Percentiles rank a stretch among this genome's conserved stretches.
Evolutionary conservation across 2,888 invertebrate species (phyloP).

Genomic region (Caenorhabditis sp.): DNA sequence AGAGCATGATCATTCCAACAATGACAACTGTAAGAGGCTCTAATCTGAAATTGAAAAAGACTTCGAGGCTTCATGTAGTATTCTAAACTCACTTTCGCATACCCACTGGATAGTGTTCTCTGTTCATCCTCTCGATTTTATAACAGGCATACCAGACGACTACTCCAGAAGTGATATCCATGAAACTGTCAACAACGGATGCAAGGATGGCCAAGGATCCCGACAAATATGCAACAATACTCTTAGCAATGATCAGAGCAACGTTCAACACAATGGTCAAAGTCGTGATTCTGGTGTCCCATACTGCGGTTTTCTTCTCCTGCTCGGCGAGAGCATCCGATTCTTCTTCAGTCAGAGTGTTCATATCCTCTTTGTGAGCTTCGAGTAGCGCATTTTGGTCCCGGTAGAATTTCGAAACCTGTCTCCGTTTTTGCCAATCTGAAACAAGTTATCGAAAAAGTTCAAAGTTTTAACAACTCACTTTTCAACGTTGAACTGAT

Average conservation of each 20-base stretch:
- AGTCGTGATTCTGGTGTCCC: constrained; percentile 72
- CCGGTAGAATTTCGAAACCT: constrained; percentile 60
- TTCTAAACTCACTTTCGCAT: constrained; percentile 75
- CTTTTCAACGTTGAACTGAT: constrained; percentile 45
- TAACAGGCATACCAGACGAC: constrained; percentile 84
- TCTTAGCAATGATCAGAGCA: constrained; percentile 70
- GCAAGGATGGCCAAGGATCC: constrained; percentile 85
- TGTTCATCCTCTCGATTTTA: constrained; percentile 80
- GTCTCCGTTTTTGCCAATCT: constrained; percentile 49
- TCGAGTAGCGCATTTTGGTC: constrained; percentile 61
- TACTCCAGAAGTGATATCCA: constrained; percentile 84
- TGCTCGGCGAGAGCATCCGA: constrained; percentile 10
- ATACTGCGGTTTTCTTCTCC: constrained; percentile 46
- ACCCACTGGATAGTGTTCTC: constrained; percentile 84
- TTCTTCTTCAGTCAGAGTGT: constrained; percentile 46
- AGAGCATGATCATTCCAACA: constrained; percentile 84
- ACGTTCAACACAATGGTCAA: constrained; percentile 72
- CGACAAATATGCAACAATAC: constrained; percentile 84
- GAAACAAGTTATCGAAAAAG: no score
- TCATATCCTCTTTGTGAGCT: constrained; percentile 57
- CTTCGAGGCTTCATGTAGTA: background rate
- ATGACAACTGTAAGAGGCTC: constrained; percentile 84
- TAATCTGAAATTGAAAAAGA: constrained; percentile 69
- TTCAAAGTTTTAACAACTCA: constrained; percentile 33
- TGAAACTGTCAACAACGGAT: constrained; percentile 84